Evolutionary conservation across 2,797 vertebrate genomes (phyloP).

Genomic region (Benthosema pterotum): DNA sequence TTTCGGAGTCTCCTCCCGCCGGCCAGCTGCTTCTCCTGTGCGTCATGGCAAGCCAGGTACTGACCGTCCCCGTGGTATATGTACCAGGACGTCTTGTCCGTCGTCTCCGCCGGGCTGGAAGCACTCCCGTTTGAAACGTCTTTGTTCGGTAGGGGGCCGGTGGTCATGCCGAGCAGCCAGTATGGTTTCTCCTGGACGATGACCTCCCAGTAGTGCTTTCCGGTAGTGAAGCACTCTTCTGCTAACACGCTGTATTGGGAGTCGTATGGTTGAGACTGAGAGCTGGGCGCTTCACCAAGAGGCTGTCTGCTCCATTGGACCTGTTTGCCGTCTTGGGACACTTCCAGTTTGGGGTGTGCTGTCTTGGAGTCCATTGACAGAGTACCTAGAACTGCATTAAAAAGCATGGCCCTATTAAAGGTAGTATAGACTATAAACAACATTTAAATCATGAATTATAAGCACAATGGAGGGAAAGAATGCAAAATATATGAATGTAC

Average conservation of each 20-base stretch:
- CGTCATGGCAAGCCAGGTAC: slow-evolving; percentile 74
- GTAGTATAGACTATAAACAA: no score
- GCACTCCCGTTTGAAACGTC: slow-evolving; percentile 3
- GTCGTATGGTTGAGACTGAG: slow-evolving; percentile 46
- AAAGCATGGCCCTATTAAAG: slow-evolving; percentile 1
- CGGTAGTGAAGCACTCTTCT: slow-evolving; percentile 61
- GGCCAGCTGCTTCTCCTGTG: slow-evolving; percentile 69
- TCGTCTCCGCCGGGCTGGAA: slow-evolving; percentile 26
- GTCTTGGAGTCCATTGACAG: slow-evolving; percentile 68
- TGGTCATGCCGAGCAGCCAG: slow-evolving; percentile 78
- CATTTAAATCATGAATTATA: no score
- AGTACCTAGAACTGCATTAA: slow-evolving; percentile 70
- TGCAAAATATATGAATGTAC: no score
- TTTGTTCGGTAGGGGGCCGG: slow-evolving; percentile 32
- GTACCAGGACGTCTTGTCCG: slow-evolving; percentile 74
- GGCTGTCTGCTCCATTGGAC: slow-evolving; percentile 72
- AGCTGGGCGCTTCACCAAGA: slow-evolving; percentile 20
- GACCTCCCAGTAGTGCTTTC: slow-evolving; percentile 79
- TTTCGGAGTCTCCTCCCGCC: slow-evolving; percentile 65
- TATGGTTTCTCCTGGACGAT: slow-evolving; percentile 80
- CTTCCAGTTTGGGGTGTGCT: slow-evolving; percentile 75
- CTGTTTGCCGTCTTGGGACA: slow-evolving; percentile 71
- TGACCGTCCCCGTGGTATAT: slow-evolving; percentile 78
- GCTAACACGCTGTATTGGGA: slow-evolving; percentile 75
- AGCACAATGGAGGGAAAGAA: no score